phyloP scores from a whole-genome alignment of 2,888 invertebrate genomes.

The Dolichopus griseipennis region DNA sequence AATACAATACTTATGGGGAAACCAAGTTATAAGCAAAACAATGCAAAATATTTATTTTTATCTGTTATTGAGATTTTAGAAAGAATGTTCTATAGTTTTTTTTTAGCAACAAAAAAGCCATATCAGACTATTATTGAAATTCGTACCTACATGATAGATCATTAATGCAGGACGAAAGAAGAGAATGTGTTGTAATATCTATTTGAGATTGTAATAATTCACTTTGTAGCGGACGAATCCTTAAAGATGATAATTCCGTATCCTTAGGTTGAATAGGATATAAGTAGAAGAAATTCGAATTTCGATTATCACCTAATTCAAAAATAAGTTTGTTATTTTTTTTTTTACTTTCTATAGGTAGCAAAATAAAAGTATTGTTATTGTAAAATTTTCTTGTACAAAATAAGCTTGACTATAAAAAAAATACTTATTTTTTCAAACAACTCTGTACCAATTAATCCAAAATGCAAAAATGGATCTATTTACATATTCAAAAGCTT shows the following conservation, averaged over 20 bases:
- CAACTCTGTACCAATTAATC: too few species aligned
- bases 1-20: too few species aligned
- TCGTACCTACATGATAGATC: slow-evolving; percentile 12
- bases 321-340: background rate
- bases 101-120: background rate
- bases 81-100: background rate
- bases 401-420: too few species aligned
- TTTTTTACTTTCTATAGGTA: background rate
- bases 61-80: background rate
- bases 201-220: background rate
- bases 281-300: background rate
- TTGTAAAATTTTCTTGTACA: too few species aligned
- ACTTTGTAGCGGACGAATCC: background rate
- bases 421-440: too few species aligned
- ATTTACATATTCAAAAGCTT: too few species aligned
- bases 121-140: background rate
- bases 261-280: background rate
- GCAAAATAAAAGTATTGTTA: too few species aligned
- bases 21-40: background rate
- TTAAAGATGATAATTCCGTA: background rate
- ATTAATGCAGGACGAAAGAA: slow-evolving; percentile 18
- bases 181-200: background rate
- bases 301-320: background rate
- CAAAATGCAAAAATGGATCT: too few species aligned
- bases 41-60: background rate